Base-by-base conservation (phyloP, 1,140 invertebrate genomes). In the Ceratoteleas bidentatus region DNA sequence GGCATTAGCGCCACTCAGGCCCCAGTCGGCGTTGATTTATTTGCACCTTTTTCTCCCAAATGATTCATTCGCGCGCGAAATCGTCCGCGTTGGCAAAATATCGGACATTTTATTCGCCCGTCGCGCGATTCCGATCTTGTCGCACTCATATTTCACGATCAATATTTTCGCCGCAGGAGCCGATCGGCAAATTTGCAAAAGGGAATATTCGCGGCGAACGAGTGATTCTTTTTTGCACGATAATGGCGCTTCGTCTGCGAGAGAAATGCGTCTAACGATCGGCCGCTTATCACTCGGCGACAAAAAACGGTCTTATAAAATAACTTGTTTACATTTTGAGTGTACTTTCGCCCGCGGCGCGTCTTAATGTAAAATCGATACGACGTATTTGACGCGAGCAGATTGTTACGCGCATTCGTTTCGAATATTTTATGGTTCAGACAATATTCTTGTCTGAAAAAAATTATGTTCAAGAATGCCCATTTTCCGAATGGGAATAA, bases 341-440 rank as follows among this genome's bases (percentile, higher is more conserved):
- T 15, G 13, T 32, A 34, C 24, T 50, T 56, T 57, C 32, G 8
- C 52, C 45, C 16, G 36, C n/a, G 13, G 34, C 45, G 24, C 54
- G 13, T 60, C n/a, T 60, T 69, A 69, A 69, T 58, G 66, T 4
- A 52, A 58, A 69, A 69, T 69, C 66, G 45, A 69, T 69, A 40
- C 11, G 15, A 0, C 33, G 50, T 47, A 33, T 66, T 66, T 56
- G 64, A 66, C 45, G 64, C 64, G 14, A 13, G n/a, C 54, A 52
- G 53, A 58, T 58, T 69, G 54, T 60, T 50, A 11, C 52, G 52
- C 50, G 32, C 40, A 49, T 7, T 2, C 1, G 62, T 43, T 36
- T 33, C 50, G 34, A 52, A 64, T 40, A 53, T 64, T 53, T 64
- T 53, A 53, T 40, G 24, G 40, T n/a, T 1, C 40, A 24, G 4